Base-by-base conservation (phyloP, 2,888 invertebrate genomes). In the Matsumyia berberina region DNA sequence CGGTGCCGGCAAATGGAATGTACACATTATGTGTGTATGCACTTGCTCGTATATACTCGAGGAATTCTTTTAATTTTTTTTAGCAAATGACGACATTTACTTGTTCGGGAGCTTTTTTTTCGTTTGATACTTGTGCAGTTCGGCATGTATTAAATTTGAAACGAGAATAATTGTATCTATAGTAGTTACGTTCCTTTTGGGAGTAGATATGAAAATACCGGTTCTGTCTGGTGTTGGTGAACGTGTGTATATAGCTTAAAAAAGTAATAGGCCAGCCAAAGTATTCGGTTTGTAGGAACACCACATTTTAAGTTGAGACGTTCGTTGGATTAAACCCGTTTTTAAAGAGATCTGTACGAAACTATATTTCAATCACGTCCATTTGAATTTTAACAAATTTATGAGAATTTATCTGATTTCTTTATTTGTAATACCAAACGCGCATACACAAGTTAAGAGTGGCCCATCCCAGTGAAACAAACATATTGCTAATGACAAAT, bases 231-330 rank as follows among this genome's bases (percentile, higher is more conserved):
- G 85, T 80, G 31, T 85, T 83, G 33, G 85, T 76, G 55, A 64
- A 46, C 24, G 37, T 51, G 9, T 29, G 33, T 58, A 49, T 33
- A 35, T 31, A 70, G 17, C 9, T 8, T 39, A 29, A 64, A 69
- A 74, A 37, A 74, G 80, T 60, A 67, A 58, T 69, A 58, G 74
- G 69, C 64, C 49, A 37, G 74, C 11, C 69, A 39, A 66, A 67
- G 44, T 49, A 64, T 73, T 62, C n/a, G 57, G 29, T 60, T 58
- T 33, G 53, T 39, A 57, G 58, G 74, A 64, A 70, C 46, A 80
- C 64, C 51, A 62, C 85, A 85, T 85, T 85, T 60, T 55, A 80
- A 85, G 85, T 85, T 85, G 80, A 76, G 85, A 80, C 85, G 74
- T 85, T 80, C 80, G 58, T 39, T 66, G 44, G 66, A 60, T 70